These are phyloP conservation scores for Hippocampus mohnikei DNA, from an alignment of 2,113 vertebrate genomes.

Conservation along the genomic window DNA sequence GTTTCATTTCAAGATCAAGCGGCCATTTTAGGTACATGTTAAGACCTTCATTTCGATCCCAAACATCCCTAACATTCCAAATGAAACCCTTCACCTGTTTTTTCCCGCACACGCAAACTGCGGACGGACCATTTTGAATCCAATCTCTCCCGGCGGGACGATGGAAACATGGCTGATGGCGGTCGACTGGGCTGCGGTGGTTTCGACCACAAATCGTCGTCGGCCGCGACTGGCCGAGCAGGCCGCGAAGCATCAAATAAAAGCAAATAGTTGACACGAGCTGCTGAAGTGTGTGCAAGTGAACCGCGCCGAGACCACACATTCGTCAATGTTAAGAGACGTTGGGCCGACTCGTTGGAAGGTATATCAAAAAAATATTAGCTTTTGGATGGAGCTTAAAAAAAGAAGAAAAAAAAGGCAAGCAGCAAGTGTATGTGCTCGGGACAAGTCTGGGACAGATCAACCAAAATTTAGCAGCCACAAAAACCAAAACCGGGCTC, in stretches of 20 bases:
- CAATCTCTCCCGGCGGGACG: neutral
- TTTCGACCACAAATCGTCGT: neutral
- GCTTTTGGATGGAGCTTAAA: neutral
- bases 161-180: neutral
- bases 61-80: neutral
- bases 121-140: neutral
- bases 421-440: conserved; percentile 39
- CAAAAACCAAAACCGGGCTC: conserved; percentile 38
- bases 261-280: neutral
- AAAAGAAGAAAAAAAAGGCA: conserved; percentile 32
- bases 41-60: no score
- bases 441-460: conserved; percentile 40
- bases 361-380: neutral
- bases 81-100: neutral
- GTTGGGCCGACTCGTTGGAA: neutral
- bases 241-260: neutral
- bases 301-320: neutral
- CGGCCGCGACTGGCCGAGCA: neutral
- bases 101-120: neutral
- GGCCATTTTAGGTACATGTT: neutral
- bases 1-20: neutral
- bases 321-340: neutral
- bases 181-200: neutral
- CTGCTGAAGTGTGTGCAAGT: neutral
- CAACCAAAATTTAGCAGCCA: conserved; percentile 46